A percentile compares a stretch with the other conserved stretches of the same genome.
Evolutionary conservation across 2,797 vertebrate species (phyloP).

Genomic region (Morelia viridis): DNA sequence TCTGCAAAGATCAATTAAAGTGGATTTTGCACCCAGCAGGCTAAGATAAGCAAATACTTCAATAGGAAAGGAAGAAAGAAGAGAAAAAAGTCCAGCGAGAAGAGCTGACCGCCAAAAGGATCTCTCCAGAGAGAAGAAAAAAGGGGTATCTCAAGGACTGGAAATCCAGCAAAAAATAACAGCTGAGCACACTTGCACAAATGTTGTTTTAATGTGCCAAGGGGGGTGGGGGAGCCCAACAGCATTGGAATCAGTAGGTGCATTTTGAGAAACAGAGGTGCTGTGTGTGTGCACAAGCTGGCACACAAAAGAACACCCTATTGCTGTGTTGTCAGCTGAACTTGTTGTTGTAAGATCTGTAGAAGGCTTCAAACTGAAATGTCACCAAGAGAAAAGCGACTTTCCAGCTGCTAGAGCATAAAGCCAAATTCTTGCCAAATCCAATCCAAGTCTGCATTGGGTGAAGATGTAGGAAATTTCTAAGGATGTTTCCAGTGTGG

Average conservation of each 20-base stretch:
- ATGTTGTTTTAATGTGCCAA: neutral
- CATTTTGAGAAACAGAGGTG: neutral
- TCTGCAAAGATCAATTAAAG: slow-evolving; percentile 21
- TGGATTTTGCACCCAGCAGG: slow-evolving; percentile 10
- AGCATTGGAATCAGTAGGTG: neutral
- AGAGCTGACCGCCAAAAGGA: neutral
- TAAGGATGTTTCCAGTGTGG: too few species aligned
- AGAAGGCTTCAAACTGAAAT: neutral
- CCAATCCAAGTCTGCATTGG: too few species aligned
- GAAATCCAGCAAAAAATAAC: neutral
- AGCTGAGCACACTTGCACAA: neutral
- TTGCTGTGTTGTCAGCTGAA: too few species aligned
- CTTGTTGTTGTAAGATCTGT: neutral
- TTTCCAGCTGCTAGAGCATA: neutral
- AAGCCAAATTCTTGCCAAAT: neutral
- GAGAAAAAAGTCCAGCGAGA: neutral
- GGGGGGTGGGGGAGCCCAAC: neutral
- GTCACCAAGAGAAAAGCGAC: neutral
- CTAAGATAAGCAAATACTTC: neutral
- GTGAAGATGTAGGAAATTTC: neutral
- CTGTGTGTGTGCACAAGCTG: neutral
- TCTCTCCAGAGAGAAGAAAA: neutral
- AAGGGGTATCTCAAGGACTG: neutral
- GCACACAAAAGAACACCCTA: neutral
- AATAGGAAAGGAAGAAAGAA: neutral